Percentiles rank a stretch among this genome's conserved stretches.
Conservation (phyloP, 1,140 invertebrate genomes). For the Bombus pascuorum region DNA sequence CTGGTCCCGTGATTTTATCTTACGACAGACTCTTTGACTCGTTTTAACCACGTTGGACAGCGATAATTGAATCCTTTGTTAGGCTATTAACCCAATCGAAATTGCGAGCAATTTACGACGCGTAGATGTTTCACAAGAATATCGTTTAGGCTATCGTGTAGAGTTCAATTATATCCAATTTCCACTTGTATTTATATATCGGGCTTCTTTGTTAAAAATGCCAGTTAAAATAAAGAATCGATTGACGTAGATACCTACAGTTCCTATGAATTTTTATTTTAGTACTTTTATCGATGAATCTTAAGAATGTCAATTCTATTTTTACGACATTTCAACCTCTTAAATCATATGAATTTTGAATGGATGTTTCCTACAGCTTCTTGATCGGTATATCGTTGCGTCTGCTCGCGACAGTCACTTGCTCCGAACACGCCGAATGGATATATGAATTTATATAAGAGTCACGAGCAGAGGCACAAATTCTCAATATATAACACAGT, state of each 20-base stretch:
- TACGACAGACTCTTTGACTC: neutral
- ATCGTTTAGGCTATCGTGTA: neutral
- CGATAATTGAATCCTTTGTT: slow-evolving; percentile 12
- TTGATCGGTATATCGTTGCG: neutral
- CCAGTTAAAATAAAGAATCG: no score
- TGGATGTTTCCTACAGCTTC: neutral
- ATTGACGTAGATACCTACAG: accelerated
- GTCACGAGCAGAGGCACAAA: neutral
- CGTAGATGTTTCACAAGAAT: neutral
- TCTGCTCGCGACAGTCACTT: slow-evolving; percentile 9
- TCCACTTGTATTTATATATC: neutral
- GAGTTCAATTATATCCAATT: neutral
- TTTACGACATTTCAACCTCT: neutral
- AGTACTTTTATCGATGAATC: neutral
- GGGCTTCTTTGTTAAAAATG: no score
- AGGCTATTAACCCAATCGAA: neutral
- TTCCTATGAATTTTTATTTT: neutral
- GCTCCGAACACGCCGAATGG: neutral
- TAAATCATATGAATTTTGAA: slow-evolving; percentile 1
- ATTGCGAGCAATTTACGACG: no score
- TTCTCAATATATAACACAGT: neutral
- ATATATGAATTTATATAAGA: slow-evolving; percentile 20
- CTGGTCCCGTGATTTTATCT: neutral
- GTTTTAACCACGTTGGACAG: neutral
- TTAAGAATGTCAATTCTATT: neutral